A percentile compares a stretch with the other conserved stretches of the same genome.
Evolutionary conservation across 1,140 invertebrate genomes (phyloP).

Genomic region (Trypoxylus dichotomus): DNA sequence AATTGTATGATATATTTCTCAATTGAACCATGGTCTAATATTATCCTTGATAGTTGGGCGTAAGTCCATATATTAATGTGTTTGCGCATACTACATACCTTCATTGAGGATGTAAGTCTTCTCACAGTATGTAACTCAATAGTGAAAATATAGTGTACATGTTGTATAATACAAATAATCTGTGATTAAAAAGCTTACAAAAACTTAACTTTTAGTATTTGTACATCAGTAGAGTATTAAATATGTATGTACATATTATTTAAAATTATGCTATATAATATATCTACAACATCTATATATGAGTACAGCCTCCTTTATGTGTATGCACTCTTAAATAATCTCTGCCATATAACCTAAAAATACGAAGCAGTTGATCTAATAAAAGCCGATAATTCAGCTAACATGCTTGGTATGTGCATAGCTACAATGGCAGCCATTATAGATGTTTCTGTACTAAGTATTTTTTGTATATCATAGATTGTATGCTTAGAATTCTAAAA

Average conservation of each 20-base stretch:
- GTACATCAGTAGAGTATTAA: constrained; percentile 11
- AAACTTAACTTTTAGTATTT: constrained; percentile 28
- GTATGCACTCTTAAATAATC: neutral
- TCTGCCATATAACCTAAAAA: constrained; percentile 5
- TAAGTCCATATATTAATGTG: too few relatives aligned
- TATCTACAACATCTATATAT: neutral
- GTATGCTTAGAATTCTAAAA: neutral
- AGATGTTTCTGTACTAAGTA: neutral
- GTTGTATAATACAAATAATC: constrained; percentile 6
- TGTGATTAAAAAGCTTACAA: constrained; percentile 22
- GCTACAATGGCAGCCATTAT: neutral
- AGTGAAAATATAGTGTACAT: constrained; percentile 16
- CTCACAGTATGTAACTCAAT: neutral
- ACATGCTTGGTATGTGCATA: neutral
- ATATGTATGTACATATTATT: constrained; percentile 12
- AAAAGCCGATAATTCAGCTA: neutral
- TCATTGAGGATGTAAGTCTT: too few relatives aligned
- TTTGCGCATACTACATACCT: too few relatives aligned
- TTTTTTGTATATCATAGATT: neutral
- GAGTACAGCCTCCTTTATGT: neutral
- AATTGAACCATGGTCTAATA: too few relatives aligned
- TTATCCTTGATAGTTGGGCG: too few relatives aligned
- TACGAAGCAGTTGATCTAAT: neutral
- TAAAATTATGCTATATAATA: neutral
- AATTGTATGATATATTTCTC: too few relatives aligned